These are phyloP conservation scores for Morone chrysops DNA, from an alignment of 2,113 vertebrate species.

Conservation along the genomic window DNA sequence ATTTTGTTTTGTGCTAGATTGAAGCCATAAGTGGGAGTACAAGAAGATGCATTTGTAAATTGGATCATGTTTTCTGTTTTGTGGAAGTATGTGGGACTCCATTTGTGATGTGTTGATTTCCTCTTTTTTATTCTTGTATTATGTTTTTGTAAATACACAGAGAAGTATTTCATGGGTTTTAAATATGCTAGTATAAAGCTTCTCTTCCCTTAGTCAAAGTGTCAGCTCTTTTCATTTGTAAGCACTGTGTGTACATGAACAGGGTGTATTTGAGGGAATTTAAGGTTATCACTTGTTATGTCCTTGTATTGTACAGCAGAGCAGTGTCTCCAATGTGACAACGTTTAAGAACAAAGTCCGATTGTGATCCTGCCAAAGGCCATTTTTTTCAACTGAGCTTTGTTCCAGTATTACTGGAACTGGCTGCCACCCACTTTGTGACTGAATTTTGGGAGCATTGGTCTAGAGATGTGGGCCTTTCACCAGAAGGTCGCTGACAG, in stretches of 20 bases:
- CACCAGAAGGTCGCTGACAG: not conserved
- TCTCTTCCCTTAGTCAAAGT: conserved; percentile 77
- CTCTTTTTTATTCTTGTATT: conserved; percentile 84
- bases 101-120: conserved; percentile 82
- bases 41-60: conserved; percentile 84
- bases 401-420: not conserved
- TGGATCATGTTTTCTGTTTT: conserved; percentile 77
- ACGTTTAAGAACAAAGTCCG: not conserved
- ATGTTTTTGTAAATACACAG: conserved; percentile 84
- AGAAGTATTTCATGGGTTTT: conserved; percentile 84
- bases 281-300: not conserved
- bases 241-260: not conserved
- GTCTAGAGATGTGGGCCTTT: not conserved
- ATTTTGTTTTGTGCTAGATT: conserved; percentile 67
- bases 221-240: conserved; percentile 44
- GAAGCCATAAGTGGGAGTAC: conserved; percentile 82
- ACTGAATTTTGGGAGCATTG: not conserved
- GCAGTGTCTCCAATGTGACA: not conserved
- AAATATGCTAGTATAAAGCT: conserved; percentile 85
- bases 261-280: not conserved
- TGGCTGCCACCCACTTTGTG: not conserved
- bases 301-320: not conserved
- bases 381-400: not conserved
- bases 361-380: not conserved
- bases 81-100: conserved; percentile 80